Evolutionary conservation across 2,113 vertebrate genomes (phyloP).

Genomic region (Sakesphorus luctuosus): DNA sequence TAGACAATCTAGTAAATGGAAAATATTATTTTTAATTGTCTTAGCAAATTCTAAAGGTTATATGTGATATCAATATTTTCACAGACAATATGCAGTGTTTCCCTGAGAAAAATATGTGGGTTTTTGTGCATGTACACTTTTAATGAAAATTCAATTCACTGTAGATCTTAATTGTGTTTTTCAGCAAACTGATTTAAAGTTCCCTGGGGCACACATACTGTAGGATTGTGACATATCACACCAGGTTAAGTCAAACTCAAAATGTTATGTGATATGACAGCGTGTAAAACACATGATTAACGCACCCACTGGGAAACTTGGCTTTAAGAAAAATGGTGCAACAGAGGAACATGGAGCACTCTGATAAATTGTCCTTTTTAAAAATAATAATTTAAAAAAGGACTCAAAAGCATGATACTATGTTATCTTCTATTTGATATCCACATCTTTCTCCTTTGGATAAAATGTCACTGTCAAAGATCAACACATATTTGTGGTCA

Average conservation of each 20-base stretch:
- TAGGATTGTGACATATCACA: constrained; percentile 73
- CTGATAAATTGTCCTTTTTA: constrained; percentile 3
- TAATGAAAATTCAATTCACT: constrained; percentile 40
- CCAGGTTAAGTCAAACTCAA: constrained; percentile 74
- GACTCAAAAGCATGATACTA: neutral
- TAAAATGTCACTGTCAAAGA: neutral
- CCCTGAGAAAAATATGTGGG: neutral
- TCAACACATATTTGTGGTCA: neutral
- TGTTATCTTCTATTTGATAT: neutral
- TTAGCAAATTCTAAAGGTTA: neutral
- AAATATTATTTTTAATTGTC: neutral
- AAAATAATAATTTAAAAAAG: neutral
- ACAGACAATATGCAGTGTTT: neutral
- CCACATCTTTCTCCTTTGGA: neutral
- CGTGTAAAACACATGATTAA: constrained; percentile 74
- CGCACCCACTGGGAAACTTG: constrained; percentile 53
- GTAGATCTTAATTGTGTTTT: constrained; percentile 69
- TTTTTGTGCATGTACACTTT: neutral
- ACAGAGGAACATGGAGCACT: neutral
- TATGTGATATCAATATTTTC: constrained; percentile 2
- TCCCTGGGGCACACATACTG: constrained; percentile 66
- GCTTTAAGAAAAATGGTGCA: constrained; percentile 45
- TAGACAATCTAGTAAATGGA: neutral
- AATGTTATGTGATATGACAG: constrained; percentile 75
- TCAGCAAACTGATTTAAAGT: constrained; percentile 73